Percentiles rank a stretch among this genome's conserved stretches.
Conservation (phyloP, 2,888 invertebrate genomes). For the Lithophane leautieri region DNA sequence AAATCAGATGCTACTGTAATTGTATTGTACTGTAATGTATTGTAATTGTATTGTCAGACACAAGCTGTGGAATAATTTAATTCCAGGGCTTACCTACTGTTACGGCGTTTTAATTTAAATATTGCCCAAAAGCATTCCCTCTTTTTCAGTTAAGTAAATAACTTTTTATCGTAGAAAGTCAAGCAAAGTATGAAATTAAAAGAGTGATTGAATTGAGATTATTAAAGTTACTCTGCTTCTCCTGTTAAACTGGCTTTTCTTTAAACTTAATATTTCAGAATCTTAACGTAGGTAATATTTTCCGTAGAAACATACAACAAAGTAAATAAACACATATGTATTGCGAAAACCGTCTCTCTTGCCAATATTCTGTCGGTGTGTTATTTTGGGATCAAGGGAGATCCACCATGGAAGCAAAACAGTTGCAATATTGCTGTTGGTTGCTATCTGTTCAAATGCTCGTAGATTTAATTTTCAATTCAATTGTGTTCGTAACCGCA, state of each 20-base stretch:
- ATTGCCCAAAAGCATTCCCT: background rate
- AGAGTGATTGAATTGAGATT: background rate
- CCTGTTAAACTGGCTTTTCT: background rate
- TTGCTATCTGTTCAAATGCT: constrained; percentile 37
- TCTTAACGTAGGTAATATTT: constrained; percentile 3
- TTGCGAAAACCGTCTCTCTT: constrained; percentile 26
- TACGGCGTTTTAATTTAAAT: constrained; percentile 38
- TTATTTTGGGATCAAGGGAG: constrained; percentile 46
- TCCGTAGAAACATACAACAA: constrained; percentile 1
- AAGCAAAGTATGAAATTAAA: background rate
- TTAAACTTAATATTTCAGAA: background rate
- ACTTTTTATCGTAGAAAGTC: constrained; percentile 9
- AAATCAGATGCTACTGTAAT: constrained; percentile 50
- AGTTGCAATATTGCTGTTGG: constrained; percentile 42
- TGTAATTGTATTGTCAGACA: constrained; percentile 50
- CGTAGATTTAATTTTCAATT: constrained; percentile 44
- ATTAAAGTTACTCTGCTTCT: background rate
- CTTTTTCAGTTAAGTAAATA: constrained; percentile 18
- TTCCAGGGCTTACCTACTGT: constrained; percentile 12
- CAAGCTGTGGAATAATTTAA: constrained; percentile 34
- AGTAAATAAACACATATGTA: constrained; percentile 20
- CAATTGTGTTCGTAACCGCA: constrained; percentile 27
- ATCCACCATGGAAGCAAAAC: constrained; percentile 30
- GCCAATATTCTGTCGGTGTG: constrained; percentile 38
- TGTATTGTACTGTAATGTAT: constrained; percentile 41